Evolutionary conservation across 2,797 vertebrate genomes (phyloP).

Genomic region (Delichon dasypus): DNA sequence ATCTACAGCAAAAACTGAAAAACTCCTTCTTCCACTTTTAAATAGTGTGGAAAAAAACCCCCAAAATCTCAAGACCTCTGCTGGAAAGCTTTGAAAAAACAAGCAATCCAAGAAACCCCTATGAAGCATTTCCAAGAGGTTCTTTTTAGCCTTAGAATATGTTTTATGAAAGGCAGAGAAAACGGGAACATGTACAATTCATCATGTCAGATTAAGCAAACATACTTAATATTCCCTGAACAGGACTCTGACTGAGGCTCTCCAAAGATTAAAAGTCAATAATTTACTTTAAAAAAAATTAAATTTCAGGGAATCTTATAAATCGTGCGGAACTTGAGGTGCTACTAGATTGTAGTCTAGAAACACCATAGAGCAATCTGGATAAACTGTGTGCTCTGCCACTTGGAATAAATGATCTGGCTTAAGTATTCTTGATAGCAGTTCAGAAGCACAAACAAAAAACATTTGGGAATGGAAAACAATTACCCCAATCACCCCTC

Average conservation of each 20-base stretch:
- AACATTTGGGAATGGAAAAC: conserved; percentile 43
- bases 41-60: background rate
- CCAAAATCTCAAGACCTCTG: background rate
- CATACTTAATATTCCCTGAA: conserved; percentile 37
- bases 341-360: conserved; percentile 23
- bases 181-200: background rate
- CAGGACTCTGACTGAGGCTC: conserved; percentile 2
- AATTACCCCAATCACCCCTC: background rate
- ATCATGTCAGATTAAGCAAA: conserved; percentile 42
- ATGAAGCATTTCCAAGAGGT: conserved; percentile 27
- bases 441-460: conserved; percentile 46
- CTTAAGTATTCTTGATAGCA: conserved; percentile 27
- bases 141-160: conserved; percentile 36
- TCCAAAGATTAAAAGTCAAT: conserved; percentile 31
- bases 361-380: conserved; percentile 25
- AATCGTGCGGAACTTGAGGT: background rate
- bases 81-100: conserved; percentile 35
- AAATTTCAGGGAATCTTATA: conserved; percentile 29
- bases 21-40: background rate
- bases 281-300: background rate
- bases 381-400: conserved; percentile 5
- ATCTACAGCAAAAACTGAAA: background rate
- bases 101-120: background rate
- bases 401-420: conserved; percentile 16
- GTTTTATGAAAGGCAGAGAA: conserved; percentile 37